phyloP scores from a whole-genome alignment of 2,797 vertebrate genomes.

The Cottoperca gobio region DNA sequence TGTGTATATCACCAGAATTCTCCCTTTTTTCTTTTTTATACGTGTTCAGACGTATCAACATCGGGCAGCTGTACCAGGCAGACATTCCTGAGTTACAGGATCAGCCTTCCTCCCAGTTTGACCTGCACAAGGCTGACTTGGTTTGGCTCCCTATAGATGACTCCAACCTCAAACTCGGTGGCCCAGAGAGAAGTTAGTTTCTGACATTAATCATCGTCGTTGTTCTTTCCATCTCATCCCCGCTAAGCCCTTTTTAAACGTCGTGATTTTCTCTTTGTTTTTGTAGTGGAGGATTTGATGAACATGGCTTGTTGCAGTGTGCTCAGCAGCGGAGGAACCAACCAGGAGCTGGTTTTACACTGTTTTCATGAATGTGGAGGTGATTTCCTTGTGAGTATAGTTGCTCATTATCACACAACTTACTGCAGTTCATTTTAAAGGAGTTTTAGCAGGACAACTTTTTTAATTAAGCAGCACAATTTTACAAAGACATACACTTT shows the following conservation, averaged over 20 bases:
- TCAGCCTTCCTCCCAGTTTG: slow-evolving; percentile 79
- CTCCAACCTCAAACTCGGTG: slow-evolving; percentile 36
- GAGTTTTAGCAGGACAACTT: neutral
- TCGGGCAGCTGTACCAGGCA: slow-evolving; percentile 91
- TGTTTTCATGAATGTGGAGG: slow-evolving; percentile 93
- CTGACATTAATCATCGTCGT: neutral
- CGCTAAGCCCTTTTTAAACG: neutral
- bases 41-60: slow-evolving; percentile 89
- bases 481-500: neutral
- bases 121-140: slow-evolving; percentile 90
- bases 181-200: slow-evolving; percentile 63
- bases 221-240: neutral
- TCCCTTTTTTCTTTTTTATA: neutral
- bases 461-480: neutral
- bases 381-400: slow-evolving; percentile 90
- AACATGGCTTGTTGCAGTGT: slow-evolving; percentile 95
- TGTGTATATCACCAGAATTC: neutral
- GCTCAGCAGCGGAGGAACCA: slow-evolving; percentile 94
- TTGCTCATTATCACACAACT: slow-evolving; percentile 12
- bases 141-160: slow-evolving; percentile 87
- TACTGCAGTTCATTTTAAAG: neutral
- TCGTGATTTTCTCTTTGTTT: neutral
- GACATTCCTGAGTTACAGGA: slow-evolving; percentile 86
- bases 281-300: slow-evolving; percentile 90
- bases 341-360: slow-evolving; percentile 96